phyloP scores from a whole-genome alignment of 37 sponge, comb jelly and placozoan species.

The Crambe crambe region DNA sequence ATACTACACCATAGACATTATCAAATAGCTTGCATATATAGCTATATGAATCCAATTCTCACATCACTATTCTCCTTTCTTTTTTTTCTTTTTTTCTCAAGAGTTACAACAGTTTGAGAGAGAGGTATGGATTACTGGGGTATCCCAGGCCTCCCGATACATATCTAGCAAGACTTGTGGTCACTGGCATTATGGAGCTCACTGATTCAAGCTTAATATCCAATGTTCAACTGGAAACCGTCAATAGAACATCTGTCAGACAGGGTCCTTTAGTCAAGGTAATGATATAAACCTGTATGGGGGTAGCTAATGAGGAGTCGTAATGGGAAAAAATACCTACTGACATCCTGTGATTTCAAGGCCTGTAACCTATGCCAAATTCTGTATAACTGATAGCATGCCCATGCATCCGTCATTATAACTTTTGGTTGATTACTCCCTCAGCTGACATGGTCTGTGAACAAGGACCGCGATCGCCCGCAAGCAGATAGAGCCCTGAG shows the following conservation, averaged over 20 bases:
- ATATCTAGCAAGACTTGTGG: background rate
- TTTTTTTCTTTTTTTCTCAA: background rate
- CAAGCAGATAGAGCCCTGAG: slow-evolving; percentile 12
- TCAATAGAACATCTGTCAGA: background rate
- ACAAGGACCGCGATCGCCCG: background rate
- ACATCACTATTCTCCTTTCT: too few species aligned
- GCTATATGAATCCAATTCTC: too few species aligned
- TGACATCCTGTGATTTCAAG: too few species aligned
- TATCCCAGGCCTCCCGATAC: slow-evolving; percentile 2
- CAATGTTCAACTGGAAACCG: background rate
- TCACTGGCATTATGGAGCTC: slow-evolving; percentile 10
- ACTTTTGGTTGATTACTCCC: too few species aligned
- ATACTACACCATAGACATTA: too few species aligned
- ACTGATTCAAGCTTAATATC: background rate
- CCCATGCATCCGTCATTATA: too few species aligned
- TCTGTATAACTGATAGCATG: too few species aligned
- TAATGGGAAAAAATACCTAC: too few species aligned
- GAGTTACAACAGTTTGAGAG: background rate
- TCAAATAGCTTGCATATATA: too few species aligned
- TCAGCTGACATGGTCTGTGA: slow-evolving; percentile 30
- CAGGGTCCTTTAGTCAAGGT: slow-evolving; percentile 38
- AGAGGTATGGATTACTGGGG: background rate
- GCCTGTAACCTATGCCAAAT: too few species aligned
- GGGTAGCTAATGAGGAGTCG: too few species aligned
- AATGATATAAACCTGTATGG: too few species aligned